Evolutionary conservation across 2,888 invertebrate genomes (phyloP).

Genomic region (Crossocerus cetratus): DNA sequence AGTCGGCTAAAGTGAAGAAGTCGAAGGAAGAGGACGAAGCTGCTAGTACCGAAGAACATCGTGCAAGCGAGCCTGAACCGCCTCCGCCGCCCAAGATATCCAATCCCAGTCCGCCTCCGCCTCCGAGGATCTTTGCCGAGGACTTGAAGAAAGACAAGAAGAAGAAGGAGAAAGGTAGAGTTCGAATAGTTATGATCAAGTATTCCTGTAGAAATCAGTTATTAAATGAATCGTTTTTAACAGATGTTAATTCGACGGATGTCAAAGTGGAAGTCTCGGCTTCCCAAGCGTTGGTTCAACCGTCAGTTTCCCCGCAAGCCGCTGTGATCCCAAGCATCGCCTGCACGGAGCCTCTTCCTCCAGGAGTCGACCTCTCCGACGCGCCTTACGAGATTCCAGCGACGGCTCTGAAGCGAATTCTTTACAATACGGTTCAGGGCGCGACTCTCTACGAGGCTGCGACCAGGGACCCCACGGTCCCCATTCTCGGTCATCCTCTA

Average conservation of each 20-base stretch:
- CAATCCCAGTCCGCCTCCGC: slow-evolving; percentile 74
- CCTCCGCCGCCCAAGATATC: slow-evolving; percentile 71
- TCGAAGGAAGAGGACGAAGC: slow-evolving; percentile 21
- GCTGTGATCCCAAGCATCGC: slow-evolving; percentile 58
- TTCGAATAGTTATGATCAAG: not conserved
- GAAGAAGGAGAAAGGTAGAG: slow-evolving; percentile 40
- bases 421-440: slow-evolving; percentile 66
- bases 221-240: not conserved
- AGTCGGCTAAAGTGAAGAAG: slow-evolving; percentile 31
- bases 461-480: slow-evolving; percentile 67
- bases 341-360: slow-evolving; percentile 78
- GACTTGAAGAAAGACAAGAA: slow-evolving; percentile 63
- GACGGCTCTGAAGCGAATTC: slow-evolving; percentile 66
- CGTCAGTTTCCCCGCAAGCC: slow-evolving; percentile 54
- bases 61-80: slow-evolving; percentile 36
- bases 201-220: too few species aligned
- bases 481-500: slow-evolving; percentile 64
- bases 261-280: slow-evolving; percentile 31
- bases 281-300: slow-evolving; percentile 46
- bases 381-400: slow-evolving; percentile 67
- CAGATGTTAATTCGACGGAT: slow-evolving; percentile 17
- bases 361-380: slow-evolving; percentile 79
- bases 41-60: slow-evolving; percentile 4
- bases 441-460: slow-evolving; percentile 71
- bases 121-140: slow-evolving; percentile 72